phyloP scores from a whole-genome alignment of 2,888 invertebrate genomes.

The Eulithis prunata region DNA sequence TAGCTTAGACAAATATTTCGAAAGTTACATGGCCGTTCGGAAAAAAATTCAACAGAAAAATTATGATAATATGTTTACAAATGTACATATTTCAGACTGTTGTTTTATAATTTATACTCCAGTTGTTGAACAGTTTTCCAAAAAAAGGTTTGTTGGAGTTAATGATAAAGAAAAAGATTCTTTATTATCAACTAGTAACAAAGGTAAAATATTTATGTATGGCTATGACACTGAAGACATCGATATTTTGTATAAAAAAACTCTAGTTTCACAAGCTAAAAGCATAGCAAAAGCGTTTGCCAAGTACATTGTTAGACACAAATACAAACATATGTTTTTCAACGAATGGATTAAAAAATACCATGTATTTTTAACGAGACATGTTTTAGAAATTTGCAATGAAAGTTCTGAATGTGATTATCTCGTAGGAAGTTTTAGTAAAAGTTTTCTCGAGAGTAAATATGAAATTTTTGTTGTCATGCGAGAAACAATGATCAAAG shows the following conservation, averaged over 20 bases:
- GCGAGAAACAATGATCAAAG: conserved; percentile 13
- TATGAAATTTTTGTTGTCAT: conserved; percentile 12
- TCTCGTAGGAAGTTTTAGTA: conserved; percentile 8
- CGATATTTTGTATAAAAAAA: conserved; percentile 11
- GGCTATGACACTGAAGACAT: conserved; percentile 15
- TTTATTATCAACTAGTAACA: conserved; percentile 2
- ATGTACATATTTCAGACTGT: not conserved
- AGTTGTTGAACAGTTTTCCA: conserved; percentile 9
- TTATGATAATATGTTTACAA: conserved; percentile 9
- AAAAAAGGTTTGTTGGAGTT: conserved; percentile 8
- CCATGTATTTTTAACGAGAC: conserved; percentile 19
- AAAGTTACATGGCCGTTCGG: conserved; percentile 11
- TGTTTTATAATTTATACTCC: conserved; percentile 18
- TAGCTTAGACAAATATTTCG: conserved; percentile 19
- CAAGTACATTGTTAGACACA: conserved; percentile 3
- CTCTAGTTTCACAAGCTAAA: not conserved
- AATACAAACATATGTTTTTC: conserved; percentile 15
- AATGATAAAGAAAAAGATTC: conserved; percentile 3
- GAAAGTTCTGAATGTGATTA: conserved; percentile 1
- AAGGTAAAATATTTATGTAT: conserved; percentile 18
- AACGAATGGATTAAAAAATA: conserved; percentile 13
- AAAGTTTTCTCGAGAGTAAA: conserved; percentile 22
- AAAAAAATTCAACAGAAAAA: conserved; percentile 5
- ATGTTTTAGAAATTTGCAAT: conserved; percentile 10
- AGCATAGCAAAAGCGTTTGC: conserved; percentile 15